Evolutionary conservation across 2,888 invertebrate species (phyloP).

Genomic region (Epirrita christyi): DNA sequence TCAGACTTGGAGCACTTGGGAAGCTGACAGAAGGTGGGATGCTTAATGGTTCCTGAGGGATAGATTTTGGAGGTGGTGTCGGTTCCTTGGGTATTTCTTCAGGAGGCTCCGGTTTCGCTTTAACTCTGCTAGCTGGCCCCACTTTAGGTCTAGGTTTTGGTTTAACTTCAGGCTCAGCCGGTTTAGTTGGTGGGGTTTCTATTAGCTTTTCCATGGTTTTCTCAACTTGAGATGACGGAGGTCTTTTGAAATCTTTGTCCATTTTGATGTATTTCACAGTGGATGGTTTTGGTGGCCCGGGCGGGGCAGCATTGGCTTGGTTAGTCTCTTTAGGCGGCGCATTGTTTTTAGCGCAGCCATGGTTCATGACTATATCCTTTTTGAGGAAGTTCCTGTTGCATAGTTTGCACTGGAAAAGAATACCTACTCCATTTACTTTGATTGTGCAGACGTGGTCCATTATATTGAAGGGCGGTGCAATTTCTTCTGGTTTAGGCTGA

Average conservation of each 20-base stretch:
- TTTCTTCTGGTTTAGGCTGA: constrained; percentile 23
- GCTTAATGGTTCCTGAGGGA: constrained; percentile 23
- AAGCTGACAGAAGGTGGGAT: constrained; percentile 55
- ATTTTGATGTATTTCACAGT: constrained; percentile 74
- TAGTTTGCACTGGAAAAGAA: constrained; percentile 75
- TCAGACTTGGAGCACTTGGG: constrained; percentile 58
- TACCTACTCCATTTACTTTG: constrained; percentile 76
- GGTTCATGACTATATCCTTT: constrained; percentile 68
- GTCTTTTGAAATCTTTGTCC: constrained; percentile 49
- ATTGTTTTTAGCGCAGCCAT: constrained; percentile 74
- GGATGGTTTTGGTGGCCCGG: constrained; percentile 62
- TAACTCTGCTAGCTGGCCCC: constrained; percentile 74
- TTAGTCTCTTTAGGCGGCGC: constrained; percentile 61
- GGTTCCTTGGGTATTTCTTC: constrained; percentile 32
- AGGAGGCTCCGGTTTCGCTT: constrained; percentile 32
- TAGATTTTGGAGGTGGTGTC: constrained; percentile 17
- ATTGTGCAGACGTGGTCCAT: constrained; percentile 76
- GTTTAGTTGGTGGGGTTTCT: constrained; percentile 28
- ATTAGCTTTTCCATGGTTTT: constrained; percentile 36
- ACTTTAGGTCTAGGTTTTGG: constrained; percentile 66
- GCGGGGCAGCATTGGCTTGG: constrained; percentile 47
- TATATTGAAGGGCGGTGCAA: constrained; percentile 63
- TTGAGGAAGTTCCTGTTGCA: constrained; percentile 78
- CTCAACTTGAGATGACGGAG: constrained; percentile 38
- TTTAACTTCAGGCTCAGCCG: constrained; percentile 40